Evolutionary conservation across 1,140 invertebrate genomes (phyloP).

Genomic region (Drosophila mayri): DNA sequence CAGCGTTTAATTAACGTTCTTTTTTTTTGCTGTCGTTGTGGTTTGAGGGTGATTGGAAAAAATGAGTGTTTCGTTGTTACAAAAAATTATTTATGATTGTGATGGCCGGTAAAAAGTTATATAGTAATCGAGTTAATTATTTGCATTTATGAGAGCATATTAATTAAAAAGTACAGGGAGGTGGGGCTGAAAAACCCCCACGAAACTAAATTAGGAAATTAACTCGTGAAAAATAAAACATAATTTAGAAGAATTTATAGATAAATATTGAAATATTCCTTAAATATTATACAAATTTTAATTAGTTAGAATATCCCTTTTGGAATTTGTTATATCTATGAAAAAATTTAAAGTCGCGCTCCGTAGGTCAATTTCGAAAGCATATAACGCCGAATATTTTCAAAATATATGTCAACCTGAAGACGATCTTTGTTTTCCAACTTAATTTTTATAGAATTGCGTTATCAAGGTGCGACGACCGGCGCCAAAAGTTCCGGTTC

Average conservation of each 20-base stretch:
- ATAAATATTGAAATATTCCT: neutral
- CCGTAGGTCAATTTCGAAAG: slow-evolving; percentile 13
- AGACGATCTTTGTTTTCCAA: slow-evolving; percentile 13
- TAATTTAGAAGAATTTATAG: neutral
- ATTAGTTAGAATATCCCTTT: neutral
- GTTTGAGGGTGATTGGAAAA: slow-evolving; percentile 6
- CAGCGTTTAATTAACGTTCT: slow-evolving; percentile 44
- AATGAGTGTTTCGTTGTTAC: slow-evolving; percentile 4
- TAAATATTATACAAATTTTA: neutral
- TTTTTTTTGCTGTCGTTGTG: slow-evolving; percentile 20
- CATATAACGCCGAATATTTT: too few species aligned
- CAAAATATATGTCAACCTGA: neutral
- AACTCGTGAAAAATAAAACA: neutral
- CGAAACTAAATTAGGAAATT: slow-evolving; percentile 7
- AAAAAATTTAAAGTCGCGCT: neutral
- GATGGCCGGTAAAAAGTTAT: neutral
- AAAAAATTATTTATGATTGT: slow-evolving; percentile 17
- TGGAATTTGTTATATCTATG: too few species aligned
- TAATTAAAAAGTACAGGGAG: neutral
- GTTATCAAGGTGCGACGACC: slow-evolving; percentile 70
- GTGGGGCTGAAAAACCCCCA: neutral
- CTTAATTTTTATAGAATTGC: slow-evolving; percentile 51
- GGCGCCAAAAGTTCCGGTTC: slow-evolving; percentile 72
- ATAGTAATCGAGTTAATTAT: neutral
- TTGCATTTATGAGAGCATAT: slow-evolving; percentile 1